Conservation (phyloP, 1,140 invertebrate genomes). For the Hycleus cichorii region DNA sequence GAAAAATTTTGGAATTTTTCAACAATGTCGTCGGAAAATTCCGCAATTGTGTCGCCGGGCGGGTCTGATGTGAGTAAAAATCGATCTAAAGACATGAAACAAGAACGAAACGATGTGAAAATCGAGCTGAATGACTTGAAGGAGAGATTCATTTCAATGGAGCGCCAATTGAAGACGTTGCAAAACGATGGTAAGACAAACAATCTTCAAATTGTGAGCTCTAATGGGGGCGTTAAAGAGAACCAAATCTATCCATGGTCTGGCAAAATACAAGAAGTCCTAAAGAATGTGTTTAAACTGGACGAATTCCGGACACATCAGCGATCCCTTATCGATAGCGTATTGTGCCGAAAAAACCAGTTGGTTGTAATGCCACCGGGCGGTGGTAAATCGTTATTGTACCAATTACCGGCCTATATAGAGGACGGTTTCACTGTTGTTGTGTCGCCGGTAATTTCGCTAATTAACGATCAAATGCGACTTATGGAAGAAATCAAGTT, state of each 20-base stretch:
- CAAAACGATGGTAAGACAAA: too few relatives aligned
- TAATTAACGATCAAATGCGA: conserved; percentile 92
- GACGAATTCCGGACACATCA: conserved; percentile 86
- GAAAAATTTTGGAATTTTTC: too few relatives aligned
- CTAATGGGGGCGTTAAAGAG: too few relatives aligned
- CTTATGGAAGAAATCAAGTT: conserved; percentile 77
- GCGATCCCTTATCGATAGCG: conserved; percentile 88
- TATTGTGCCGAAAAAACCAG: conserved; percentile 77
- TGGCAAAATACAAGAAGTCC: conserved; percentile 53
- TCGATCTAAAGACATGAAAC: too few relatives aligned
- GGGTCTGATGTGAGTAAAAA: too few relatives aligned
- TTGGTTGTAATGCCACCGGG: conserved; percentile 98
- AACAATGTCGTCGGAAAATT: too few relatives aligned
- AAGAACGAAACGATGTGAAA: too few relatives aligned
- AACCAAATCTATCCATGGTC: conserved; percentile 21
- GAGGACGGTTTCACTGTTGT: conserved; percentile 79
- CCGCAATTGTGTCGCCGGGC: too few relatives aligned
- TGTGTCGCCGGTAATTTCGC: conserved; percentile 87
- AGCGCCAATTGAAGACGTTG: too few relatives aligned
- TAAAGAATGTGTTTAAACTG: conserved; percentile 77
- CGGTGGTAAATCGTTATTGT: conserved; percentile 95
- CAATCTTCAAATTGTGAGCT: too few relatives aligned
- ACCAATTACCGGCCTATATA: conserved; percentile 77
- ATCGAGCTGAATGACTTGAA: too few relatives aligned
- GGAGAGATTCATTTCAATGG: too few relatives aligned